A percentile compares a stretch with the other conserved stretches of the same genome.
phyloP scores from a whole-genome alignment of 2,113 vertebrate genomes.

The Tinamus guttatus region DNA sequence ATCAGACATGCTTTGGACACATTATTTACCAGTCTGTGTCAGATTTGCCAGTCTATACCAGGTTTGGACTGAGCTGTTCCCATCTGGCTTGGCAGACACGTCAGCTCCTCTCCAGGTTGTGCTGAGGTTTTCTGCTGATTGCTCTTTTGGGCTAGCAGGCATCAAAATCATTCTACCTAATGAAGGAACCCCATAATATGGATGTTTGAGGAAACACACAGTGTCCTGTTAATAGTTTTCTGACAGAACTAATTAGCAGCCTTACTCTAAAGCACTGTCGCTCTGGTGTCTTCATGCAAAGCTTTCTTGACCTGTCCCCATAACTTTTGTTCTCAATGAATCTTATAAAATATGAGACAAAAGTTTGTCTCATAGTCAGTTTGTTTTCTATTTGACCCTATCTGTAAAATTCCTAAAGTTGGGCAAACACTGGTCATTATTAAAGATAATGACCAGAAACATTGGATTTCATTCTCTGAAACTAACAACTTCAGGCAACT shows the following conservation, averaged over 20 bases:
- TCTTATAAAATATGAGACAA: neutral
- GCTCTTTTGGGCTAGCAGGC: conserved; percentile 56
- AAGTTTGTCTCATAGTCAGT: neutral
- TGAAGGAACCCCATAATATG: neutral
- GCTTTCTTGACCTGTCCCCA: neutral
- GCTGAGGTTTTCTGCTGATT: conserved; percentile 47
- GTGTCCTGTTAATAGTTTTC: conserved; percentile 38
- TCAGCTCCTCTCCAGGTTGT: conserved; percentile 66
- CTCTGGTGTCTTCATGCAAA: neutral
- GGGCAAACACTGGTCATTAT: neutral
- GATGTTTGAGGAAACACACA: conserved; percentile 50
- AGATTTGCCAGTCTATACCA: too few relatives aligned
- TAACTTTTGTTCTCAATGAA: neutral
- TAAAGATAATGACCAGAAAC: neutral
- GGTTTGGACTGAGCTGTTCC: neutral
- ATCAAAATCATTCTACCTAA: conserved; percentile 6
- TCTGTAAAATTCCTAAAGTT: neutral
- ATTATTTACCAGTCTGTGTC: neutral
- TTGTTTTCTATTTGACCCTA: neutral
- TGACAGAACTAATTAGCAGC: neutral
- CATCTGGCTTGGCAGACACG: conserved; percentile 31
- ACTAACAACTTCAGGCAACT: neutral
- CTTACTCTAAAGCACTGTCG: neutral
- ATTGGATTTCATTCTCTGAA: neutral
- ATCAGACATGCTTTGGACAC: neutral